Evolutionary conservation across 2,113 vertebrate genomes (phyloP), one percentile per base, ranked within the genome.

Genomic region (Synchiropus splendidus): DNA sequence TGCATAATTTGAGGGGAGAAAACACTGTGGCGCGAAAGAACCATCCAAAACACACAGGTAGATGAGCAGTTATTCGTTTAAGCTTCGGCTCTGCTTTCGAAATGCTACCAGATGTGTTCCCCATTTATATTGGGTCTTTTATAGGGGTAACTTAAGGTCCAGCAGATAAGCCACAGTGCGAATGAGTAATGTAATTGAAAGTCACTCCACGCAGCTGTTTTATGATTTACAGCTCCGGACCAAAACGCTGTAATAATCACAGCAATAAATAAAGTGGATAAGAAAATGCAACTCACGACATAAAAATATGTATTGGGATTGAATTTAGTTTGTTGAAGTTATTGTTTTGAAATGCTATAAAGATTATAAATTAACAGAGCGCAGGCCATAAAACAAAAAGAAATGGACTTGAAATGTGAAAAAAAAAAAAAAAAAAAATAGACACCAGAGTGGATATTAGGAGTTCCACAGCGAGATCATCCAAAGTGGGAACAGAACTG

Each of bases 151-250:
- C 21, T n/a, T n/a, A n/a, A n/a, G n/a, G n/a, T n/a, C n/a, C n/a
- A n/a, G 8, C 21, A 27, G 21, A 27, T 27, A 5, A 27, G 21
- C 39, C 27, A 65, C 50, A 56, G 66, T 71, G 61, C 63, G 67
- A 79, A 71, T 66, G 64, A 60, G 54, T 33, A 61, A 44, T 15
- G 9, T 36, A 15, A 48, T 40, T 62, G 38, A 34, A 51, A 61
- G 47, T 42, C 54, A 44, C 54, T 69, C 48, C 12, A 8, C 39
- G 33, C 37, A 37, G 44, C 43, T 36, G 17, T 42, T 58, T 47
- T 57, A 57, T 51, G 59, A 39, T 58, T 45, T 43, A 32, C 31
- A 45, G 36, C 42, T 56, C 21, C 43, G 54, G 58, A 67, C 43
- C 48, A 56, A 65, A 62, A 36, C 18, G 27, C 15, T 45, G 43